Conservation (phyloP, 1,140 invertebrate genomes). For the Bombus sibiricus region DNA sequence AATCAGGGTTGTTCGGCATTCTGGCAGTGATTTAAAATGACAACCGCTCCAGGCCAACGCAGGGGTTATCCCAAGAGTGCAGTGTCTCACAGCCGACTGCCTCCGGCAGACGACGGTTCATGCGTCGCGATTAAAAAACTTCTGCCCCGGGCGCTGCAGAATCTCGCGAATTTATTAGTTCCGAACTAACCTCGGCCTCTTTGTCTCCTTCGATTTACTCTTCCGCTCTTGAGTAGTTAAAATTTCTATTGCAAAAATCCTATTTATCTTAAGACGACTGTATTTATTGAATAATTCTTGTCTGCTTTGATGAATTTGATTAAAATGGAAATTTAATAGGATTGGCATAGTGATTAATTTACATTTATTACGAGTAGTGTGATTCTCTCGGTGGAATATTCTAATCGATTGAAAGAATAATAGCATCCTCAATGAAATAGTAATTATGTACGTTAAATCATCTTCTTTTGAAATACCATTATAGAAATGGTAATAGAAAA, state of each 20-base stretch:
- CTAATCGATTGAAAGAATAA: too few relatives aligned
- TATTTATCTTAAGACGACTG: not conserved
- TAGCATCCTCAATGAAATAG: too few relatives aligned
- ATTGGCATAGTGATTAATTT: too few relatives aligned
- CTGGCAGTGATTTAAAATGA: conserved; percentile 79
- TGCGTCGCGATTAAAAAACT: conserved; percentile 76
- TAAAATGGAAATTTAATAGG: not conserved
- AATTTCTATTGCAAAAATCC: not conserved
- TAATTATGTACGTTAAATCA: too few relatives aligned
- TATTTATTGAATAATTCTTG: not conserved
- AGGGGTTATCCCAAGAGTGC: conserved; percentile 74
- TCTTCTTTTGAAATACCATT: too few relatives aligned
- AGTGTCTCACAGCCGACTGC: conserved; percentile 71
- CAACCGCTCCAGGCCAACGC: conserved; percentile 66
- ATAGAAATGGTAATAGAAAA: too few relatives aligned
- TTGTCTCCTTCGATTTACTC: conserved; percentile 1
- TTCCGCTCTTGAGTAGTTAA: not conserved
- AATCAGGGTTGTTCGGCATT: conserved; percentile 43
- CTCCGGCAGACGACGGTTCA: conserved; percentile 60
- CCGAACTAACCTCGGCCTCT: conserved; percentile 46
- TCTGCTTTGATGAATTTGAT: not conserved
- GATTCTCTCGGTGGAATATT: too few relatives aligned
- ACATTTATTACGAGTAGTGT: too few relatives aligned
- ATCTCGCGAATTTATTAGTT: conserved; percentile 76
- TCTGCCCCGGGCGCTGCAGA: conserved; percentile 71